Evolutionary conservation across 2,797 vertebrate genomes (phyloP).

Genomic region (Phyllotis vaccarum): DNA sequence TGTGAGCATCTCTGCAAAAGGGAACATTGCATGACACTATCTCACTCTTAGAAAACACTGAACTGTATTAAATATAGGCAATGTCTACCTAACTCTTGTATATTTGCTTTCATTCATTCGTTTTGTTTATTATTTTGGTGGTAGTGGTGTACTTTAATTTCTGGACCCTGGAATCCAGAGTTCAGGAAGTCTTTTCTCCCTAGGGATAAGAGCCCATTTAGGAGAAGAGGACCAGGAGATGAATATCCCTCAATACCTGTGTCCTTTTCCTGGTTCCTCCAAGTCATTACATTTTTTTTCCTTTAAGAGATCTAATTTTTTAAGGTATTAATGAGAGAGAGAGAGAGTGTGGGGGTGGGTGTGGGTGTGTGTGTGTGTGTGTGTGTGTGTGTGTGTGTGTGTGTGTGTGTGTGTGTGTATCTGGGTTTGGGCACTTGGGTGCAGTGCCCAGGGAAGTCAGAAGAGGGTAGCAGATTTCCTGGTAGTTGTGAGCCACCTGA

Average conservation of each 20-base stretch:
- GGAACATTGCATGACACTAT: neutral
- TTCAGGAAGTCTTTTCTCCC: neutral
- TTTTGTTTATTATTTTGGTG: neutral
- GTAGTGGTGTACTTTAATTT: neutral
- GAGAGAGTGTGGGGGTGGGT: too few species aligned
- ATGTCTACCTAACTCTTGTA: neutral
- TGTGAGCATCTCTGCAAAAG: neutral
- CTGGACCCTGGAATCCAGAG: neutral
- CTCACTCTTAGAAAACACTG: neutral
- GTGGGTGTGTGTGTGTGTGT: too few species aligned
- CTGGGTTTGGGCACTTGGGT: neutral
- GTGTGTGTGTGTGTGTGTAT: neutral
- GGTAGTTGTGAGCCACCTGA: neutral
- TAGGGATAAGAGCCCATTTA: neutral
- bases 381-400: too few species aligned
- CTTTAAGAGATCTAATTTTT: neutral
- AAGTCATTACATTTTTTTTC: constrained; percentile 38
- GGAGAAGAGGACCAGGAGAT: neutral
- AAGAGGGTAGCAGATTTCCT: neutral
- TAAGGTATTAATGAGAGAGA: neutral
- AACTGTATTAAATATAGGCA: neutral
- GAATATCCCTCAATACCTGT: neutral
- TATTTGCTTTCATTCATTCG: neutral
- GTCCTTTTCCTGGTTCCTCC: neutral
- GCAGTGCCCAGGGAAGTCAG: neutral